A percentile compares a stretch with the other conserved stretches of the same genome.
Conservation (phyloP, 2,888 invertebrate species). For the Halocaridina rubra region DNA sequence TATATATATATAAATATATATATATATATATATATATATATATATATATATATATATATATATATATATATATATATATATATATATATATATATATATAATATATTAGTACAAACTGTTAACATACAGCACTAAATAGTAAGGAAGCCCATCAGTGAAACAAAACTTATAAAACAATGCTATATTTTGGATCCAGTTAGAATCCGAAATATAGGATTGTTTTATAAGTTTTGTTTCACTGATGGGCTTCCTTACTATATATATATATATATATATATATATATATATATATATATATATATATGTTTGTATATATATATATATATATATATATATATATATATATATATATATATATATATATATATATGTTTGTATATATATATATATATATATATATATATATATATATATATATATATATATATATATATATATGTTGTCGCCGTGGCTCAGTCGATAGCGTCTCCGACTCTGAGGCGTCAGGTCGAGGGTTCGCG, state of each 20-base stretch:
- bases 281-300: neutral
- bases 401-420: neutral
- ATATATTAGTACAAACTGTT: neutral
- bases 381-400: neutral
- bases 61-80: neutral
- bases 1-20: neutral
- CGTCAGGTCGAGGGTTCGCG: too few relatives aligned
- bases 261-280: neutral
- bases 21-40: neutral
- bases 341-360: neutral
- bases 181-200: too few relatives aligned
- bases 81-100: neutral
- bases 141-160: too few relatives aligned
- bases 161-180: too few relatives aligned
- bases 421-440: neutral
- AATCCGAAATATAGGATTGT: too few relatives aligned
- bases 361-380: neutral
- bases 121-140: neutral
- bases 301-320: neutral
- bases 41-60: neutral
- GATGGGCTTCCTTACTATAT: too few relatives aligned
- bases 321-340: too few relatives aligned
- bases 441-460: too few relatives aligned
- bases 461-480: too few relatives aligned
- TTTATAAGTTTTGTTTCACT: too few relatives aligned